Percentiles rank a stretch among this genome's conserved stretches.
phyloP scores from a whole-genome alignment of 2,113 vertebrate genomes.

The Balaeniceps rex region DNA sequence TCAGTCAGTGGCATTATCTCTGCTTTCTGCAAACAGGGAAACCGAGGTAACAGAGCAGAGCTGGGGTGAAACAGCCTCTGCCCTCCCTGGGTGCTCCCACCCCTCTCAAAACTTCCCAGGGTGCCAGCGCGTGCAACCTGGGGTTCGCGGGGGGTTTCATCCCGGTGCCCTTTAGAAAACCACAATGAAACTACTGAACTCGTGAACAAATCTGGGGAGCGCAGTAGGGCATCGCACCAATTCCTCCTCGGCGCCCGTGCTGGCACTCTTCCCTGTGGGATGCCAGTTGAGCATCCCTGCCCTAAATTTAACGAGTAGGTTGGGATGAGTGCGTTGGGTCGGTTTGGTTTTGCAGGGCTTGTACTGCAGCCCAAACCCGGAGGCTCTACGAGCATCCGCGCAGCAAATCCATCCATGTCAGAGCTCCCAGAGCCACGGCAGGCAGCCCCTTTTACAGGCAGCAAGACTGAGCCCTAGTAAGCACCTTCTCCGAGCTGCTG shows the following conservation, averaged over 20 bases:
- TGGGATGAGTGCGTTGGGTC: fast-evolving
- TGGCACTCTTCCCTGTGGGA: fast-evolving
- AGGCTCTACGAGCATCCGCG: fast-evolving
- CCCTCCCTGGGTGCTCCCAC: neutral
- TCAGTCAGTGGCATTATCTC: neutral
- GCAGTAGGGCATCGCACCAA: fast-evolving
- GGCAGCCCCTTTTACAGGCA: neutral
- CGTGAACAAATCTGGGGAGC: neutral
- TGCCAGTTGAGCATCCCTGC: neutral
- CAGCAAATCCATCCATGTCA: fast-evolving
- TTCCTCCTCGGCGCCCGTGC: neutral
- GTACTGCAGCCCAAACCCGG: neutral
- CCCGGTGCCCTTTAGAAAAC: neutral
- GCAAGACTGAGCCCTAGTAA: neutral
- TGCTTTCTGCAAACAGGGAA: neutral
- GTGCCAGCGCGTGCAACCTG: fast-evolving
- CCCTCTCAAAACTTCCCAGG: neutral
- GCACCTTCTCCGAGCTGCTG: fast-evolving
- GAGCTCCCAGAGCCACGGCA: neutral
- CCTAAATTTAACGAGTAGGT: neutral
- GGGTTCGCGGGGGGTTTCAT: too few species aligned
- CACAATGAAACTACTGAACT: neutral
- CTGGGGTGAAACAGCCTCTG: neutral
- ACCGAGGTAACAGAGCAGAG: neutral
- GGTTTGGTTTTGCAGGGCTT: neutral